phyloP scores from a whole-genome alignment of 2,113 vertebrate genomes.

The Nannobrachium achirus region DNA sequence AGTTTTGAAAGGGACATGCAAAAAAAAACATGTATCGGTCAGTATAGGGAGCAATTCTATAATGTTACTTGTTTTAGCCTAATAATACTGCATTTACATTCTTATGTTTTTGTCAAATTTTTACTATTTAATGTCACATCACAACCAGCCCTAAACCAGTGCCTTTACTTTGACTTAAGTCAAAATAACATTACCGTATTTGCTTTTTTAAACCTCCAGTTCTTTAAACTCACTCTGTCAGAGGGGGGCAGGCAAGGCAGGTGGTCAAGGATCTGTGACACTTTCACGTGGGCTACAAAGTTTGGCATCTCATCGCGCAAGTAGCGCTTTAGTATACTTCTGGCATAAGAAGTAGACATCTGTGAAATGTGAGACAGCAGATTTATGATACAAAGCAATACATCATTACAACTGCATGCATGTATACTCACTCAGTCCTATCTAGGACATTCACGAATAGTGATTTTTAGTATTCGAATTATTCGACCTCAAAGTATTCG shows the following conservation, averaged over 20 bases:
- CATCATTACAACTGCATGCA: background rate
- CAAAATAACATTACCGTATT: no score
- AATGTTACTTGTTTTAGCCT: no score
- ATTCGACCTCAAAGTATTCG: background rate
- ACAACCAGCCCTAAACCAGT: no score
- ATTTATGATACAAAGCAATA: background rate
- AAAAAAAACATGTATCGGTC: background rate
- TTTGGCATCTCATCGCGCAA: slow-evolving; percentile 59
- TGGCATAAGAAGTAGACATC: slow-evolving; percentile 71
- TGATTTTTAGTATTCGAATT: no score
- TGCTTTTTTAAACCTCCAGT: no score
- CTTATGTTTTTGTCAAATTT: no score
- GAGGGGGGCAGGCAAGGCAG: slow-evolving; percentile 73
- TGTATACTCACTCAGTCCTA: background rate
- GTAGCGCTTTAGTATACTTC: slow-evolving; percentile 69
- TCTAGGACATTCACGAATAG: no score
- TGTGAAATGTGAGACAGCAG: slow-evolving; percentile 30
- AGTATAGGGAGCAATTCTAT: no score
- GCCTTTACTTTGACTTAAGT: no score
- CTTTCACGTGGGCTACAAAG: slow-evolving; percentile 62
- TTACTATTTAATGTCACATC: no score
- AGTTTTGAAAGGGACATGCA: background rate
- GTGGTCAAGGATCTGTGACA: slow-evolving; percentile 59
- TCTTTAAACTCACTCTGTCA: slow-evolving; percentile 67
- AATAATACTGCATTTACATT: no score